Evolutionary conservation across 2,888 invertebrate species (phyloP).

Genomic region (Ceraclea dissimilis): DNA sequence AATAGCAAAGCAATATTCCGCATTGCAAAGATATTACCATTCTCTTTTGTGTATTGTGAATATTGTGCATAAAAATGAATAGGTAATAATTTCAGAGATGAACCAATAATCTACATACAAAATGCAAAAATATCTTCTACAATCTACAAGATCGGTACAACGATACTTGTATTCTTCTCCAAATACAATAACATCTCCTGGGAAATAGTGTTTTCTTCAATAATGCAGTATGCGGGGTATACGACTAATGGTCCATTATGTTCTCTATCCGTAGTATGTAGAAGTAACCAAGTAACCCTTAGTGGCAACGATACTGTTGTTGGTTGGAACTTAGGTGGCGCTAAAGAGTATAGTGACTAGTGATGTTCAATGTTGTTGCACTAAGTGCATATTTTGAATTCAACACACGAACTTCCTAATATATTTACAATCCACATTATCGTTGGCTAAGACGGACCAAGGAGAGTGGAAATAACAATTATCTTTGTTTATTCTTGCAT

Average conservation of each 20-base stretch:
- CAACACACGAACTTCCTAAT: not conserved
- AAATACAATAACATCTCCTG: not conserved
- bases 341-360: not conserved
- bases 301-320: not conserved
- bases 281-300: too few relatives aligned
- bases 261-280: not conserved
- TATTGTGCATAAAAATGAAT: too few relatives aligned
- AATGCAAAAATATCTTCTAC: not conserved
- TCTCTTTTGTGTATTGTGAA: too few relatives aligned
- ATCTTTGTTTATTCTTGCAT: not conserved
- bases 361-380: not conserved
- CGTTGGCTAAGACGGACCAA: not conserved
- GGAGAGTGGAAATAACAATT: constrained; percentile 1
- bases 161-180: not conserved
- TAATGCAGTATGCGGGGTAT: not conserved
- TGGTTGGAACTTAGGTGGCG: not conserved
- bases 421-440: constrained; percentile 1
- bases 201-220: not conserved
- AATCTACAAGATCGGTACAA: not conserved
- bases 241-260: not conserved
- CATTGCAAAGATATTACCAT: too few relatives aligned
- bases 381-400: not conserved
- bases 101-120: not conserved
- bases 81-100: too few relatives aligned
- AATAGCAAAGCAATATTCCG: too few relatives aligned